Evolutionary conservation across 2,113 vertebrate genomes (phyloP), one percentile per base, ranked within the genome.

Genomic region (Hypomesus transpacificus): DNA sequence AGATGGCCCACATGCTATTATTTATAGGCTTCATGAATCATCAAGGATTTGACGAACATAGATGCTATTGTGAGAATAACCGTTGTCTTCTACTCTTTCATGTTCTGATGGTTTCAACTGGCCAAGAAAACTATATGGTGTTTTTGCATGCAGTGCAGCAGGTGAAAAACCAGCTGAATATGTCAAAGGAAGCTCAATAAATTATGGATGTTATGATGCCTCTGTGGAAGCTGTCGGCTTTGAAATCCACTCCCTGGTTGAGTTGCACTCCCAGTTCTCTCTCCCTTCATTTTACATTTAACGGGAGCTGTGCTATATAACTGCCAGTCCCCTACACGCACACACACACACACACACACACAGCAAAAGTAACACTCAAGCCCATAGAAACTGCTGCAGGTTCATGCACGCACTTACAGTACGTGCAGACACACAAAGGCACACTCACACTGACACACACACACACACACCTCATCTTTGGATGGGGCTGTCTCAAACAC

Each of bases 181-280:
- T 84, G 74, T 85, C 83, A 84, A 82, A 84, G 76, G 56, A 70
- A 80, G 39, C 71, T 68, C 58, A 60, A 84, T 87, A 84, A 86
- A 86, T 87, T 87, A 84, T 86, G 74, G 76, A 87, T 86, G 84
- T 69, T 79, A 81, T 75, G 80, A 85, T 66, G 77, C 74, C 77
- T 76, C 76, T 70, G 67, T 84, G 81, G 78, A 84, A 80, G 79
- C 80, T 80, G 82, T 75, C 53, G 18, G 66, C 83, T 87, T 87
- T 89, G 82, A 86, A 87, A 87, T 86, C 78, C 73, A 65, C 78
- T 86, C 78, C 71, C 76, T 20, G 79, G 69, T 75, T 82, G 82
- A 85, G 77, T 75, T 73, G 76, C 71, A 77, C 21, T 81, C 79
- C 74, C 78, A 82, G 72, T 76, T 84, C 50, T 0, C 50, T 0